A percentile compares a stretch with the other conserved stretches of the same genome.
Conservation (phyloP, 2,797 vertebrate genomes). For the Catharus ustulatus region DNA sequence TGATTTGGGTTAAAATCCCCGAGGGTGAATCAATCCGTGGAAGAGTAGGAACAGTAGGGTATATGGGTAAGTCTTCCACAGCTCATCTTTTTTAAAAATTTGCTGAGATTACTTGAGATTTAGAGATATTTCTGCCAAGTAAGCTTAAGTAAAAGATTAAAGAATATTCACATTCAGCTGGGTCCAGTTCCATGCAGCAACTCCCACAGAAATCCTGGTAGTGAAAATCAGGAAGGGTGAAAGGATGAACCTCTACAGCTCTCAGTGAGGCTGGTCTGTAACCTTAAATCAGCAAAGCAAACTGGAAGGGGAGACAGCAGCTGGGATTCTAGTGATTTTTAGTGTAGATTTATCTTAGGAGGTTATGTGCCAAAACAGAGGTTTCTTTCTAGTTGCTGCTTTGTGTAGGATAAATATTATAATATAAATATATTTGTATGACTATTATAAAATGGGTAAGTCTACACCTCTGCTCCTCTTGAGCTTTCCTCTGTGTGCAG, state of each 20-base stretch:
- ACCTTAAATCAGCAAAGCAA: background rate
- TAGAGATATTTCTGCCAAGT: background rate
- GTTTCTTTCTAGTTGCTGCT: background rate
- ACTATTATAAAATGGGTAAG: background rate
- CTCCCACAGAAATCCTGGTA: background rate
- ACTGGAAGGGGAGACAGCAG: background rate
- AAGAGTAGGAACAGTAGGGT: slow-evolving; percentile 94
- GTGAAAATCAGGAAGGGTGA: background rate
- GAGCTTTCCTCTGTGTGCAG: background rate
- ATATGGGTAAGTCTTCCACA: slow-evolving; percentile 88
- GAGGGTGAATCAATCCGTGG: slow-evolving; percentile 92
- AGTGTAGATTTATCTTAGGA: background rate
- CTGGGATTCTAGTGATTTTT: background rate
- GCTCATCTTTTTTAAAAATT: background rate
- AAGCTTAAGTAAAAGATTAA: background rate
- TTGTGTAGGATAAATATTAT: background rate
- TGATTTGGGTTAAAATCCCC: slow-evolving; percentile 93
- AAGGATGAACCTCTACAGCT: background rate
- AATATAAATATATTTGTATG: background rate
- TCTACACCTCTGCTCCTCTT: background rate
- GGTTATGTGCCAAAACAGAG: background rate
- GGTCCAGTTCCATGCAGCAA: background rate
- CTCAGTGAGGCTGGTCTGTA: background rate
- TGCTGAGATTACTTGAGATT: background rate
- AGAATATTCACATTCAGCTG: background rate